These are phyloP conservation scores for Bufotes viridis DNA, from an alignment of 2,797 vertebrate species.

Conservation along the genomic window DNA sequence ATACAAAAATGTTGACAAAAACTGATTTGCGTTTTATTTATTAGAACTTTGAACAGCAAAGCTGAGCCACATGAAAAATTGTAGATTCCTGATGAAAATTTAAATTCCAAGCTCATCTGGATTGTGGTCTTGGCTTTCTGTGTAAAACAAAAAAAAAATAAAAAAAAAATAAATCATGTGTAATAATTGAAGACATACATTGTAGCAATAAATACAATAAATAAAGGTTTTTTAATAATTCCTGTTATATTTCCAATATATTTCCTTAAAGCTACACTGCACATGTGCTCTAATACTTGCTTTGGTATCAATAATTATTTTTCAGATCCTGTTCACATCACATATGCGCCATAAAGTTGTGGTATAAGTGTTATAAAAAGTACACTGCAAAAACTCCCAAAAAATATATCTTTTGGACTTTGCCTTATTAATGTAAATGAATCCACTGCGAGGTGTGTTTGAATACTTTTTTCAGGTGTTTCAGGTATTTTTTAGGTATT, in stretches of 20 bases:
- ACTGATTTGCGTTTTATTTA: not conserved
- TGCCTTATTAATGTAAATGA: too few relatives aligned
- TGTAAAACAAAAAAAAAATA: not conserved
- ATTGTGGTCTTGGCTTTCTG: conserved; percentile 1
- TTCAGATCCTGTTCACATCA: too few relatives aligned
- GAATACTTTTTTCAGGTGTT: too few relatives aligned
- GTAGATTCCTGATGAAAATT: not conserved
- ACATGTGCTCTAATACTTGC: too few relatives aligned
- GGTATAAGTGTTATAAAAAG: too few relatives aligned
- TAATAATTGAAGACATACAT: not conserved
- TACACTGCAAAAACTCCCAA: too few relatives aligned
- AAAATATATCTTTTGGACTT: too few relatives aligned
- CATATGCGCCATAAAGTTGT: too few relatives aligned
- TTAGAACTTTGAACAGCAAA: not conserved
- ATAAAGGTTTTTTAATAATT: not conserved
- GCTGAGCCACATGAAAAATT: not conserved
- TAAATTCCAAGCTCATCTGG: not conserved
- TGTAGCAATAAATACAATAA: not conserved
- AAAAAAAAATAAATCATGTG: not conserved
- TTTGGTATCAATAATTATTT: too few relatives aligned
- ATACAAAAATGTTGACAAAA: not conserved
- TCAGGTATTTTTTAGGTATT: too few relatives aligned
- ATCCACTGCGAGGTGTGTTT: too few relatives aligned
- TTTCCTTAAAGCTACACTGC: not conserved
- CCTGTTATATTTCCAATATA: not conserved